Conservation (phyloP, 35 echinoderm and acorn worm species). For the Holothuria glaberrima region DNA sequence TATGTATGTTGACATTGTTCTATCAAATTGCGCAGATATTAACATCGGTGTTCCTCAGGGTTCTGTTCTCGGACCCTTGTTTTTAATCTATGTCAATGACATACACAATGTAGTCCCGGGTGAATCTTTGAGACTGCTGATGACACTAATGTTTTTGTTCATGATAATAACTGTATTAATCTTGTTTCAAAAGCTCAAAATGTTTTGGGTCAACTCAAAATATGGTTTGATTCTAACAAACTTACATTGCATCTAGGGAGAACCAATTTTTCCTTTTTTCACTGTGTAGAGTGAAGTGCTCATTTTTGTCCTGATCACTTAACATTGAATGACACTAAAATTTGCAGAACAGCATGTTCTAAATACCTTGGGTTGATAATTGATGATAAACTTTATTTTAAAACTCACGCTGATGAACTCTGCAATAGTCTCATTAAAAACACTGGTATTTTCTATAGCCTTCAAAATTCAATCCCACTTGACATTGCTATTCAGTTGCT, state of each 20-base stretch:
- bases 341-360: no score
- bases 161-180: not conserved
- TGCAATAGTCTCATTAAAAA: no score
- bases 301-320: not conserved
- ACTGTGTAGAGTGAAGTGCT: not conserved
- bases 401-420: no score
- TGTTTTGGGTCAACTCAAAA: not conserved
- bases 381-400: no score
- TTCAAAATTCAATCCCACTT: no score
- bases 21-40: constrained; percentile 24
- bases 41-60: constrained; percentile 13
- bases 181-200: no score
- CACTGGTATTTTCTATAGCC: no score
- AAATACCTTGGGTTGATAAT: no score
- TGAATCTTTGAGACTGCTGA: constrained; percentile 9
- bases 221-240: constrained; percentile 23
- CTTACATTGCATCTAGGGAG: not conserved
- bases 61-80: constrained; percentile 40
- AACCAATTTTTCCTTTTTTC: not conserved
- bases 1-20: not conserved
- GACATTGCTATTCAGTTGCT: no score
- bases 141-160: constrained; percentile 1
- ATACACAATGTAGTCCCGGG: not conserved
- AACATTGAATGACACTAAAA: not conserved
- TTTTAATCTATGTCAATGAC: constrained; percentile 36